Base-by-base conservation (phyloP, 2,113 vertebrate genomes). In the Myotis davidii region DNA sequence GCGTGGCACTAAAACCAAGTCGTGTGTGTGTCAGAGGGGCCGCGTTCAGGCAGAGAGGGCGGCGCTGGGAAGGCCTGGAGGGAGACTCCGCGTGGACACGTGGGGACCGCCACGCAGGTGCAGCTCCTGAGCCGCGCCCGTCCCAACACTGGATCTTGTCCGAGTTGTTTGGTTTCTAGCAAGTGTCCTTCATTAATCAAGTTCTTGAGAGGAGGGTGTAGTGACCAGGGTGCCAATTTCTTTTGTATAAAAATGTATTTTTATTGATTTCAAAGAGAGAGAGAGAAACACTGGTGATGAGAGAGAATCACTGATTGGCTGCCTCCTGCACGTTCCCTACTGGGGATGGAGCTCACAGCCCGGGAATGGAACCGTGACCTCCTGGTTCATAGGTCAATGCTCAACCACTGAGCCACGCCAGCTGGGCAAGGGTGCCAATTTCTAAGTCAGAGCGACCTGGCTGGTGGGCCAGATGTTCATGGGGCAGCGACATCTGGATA, bases 31-130 rank as follows among this genome's bases (percentile, higher is more conserved):
- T 25, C 59, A 8, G 56, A 50, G 12, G 48, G 39, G 32, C 20
- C 4, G n/a, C 1, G 81, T 56, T 72, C 34, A 45, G 76, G 42
- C 23, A 37, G 70, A 67, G 83, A 42, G 86, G 45, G 54, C 13
- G 34, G 52, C 1, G 48, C 42, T 1, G 21, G 32, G 45, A 72
- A 59, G 18, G 59, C 25, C 20, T 1, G 13, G 67, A 27, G 16
- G 9, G 52, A 78, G 45, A 42, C 1, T 0, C 73, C 11, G 21
- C 29, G 0, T 1, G 7, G 16, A 20, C 16, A 42, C 10, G 2
- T 7, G 23, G 48, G 56, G 23, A 59, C 21, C 12, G 20, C 79
- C 2, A 0, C 9, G 20, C 12, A 48, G 20, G 64, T 42, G 61
- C 10, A 11, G 12, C 20, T 78, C n/a, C 21, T 23, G 32, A 17